A percentile compares a stretch with the other conserved stretches of the same genome.
phyloP scores from a whole-genome alignment of 2,113 vertebrate species.

The Oxygymnocypris stewartii region DNA sequence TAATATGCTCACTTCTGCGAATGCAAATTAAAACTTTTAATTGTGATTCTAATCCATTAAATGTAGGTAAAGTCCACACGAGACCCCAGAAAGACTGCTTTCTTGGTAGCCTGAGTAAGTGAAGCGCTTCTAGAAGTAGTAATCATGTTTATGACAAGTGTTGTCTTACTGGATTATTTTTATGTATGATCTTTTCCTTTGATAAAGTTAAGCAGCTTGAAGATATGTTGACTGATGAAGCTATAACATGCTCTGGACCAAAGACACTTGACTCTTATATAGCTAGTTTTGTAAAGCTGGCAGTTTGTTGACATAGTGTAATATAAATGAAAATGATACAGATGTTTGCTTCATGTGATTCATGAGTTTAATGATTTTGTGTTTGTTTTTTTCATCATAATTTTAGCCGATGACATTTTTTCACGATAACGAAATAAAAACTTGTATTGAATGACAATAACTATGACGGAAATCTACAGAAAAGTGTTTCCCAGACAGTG shows the following conservation, averaged over 20 bases:
- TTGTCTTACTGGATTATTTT: not conserved
- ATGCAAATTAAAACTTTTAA: not conserved
- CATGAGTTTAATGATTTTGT: not conserved
- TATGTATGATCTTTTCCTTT: not conserved
- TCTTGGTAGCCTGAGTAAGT: conserved; percentile 2
- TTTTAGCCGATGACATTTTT: no score
- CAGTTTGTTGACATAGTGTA: not conserved
- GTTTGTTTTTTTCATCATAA: not conserved
- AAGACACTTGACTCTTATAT: not conserved
- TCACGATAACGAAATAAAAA: no score
- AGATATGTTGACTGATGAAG: not conserved
- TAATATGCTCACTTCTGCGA: not conserved
- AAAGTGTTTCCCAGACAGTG: no score
- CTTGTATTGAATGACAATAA: not conserved
- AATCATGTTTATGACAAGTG: not conserved
- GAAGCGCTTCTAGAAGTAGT: not conserved
- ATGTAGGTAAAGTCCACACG: not conserved
- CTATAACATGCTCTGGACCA: not conserved
- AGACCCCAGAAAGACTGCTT: not conserved
- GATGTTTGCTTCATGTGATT: not conserved
- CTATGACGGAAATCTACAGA: no score
- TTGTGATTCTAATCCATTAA: not conserved
- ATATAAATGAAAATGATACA: conserved; percentile 8
- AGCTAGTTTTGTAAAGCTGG: not conserved
- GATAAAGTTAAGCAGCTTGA: not conserved